Evolutionary conservation across 2,888 invertebrate genomes (phyloP).

Genomic region (Myopa testacea): DNA sequence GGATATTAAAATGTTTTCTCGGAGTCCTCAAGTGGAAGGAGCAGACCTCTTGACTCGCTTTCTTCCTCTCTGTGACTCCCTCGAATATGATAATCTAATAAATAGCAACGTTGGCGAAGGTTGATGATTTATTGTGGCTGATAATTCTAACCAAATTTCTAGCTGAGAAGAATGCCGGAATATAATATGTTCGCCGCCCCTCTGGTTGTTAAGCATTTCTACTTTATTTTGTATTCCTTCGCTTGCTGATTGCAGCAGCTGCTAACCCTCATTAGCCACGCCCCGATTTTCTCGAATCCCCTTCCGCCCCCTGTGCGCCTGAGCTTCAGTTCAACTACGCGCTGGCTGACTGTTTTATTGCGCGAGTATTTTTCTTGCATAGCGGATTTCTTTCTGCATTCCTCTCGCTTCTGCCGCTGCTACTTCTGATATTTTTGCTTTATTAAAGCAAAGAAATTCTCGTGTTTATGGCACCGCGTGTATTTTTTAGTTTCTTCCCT

Average conservation of each 20-base stretch:
- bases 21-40: no score
- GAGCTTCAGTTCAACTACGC: no score
- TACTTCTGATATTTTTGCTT: neutral
- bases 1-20: no score
- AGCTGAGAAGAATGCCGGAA: neutral
- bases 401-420: neutral
- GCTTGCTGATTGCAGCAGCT: neutral
- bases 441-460: conserved; percentile 5
- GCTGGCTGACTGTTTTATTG: no score
- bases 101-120: neutral
- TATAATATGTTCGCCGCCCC: no score
- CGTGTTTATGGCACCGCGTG: conserved; percentile 16
- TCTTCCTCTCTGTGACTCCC: no score
- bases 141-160: neutral
- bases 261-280: no score
- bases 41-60: no score
- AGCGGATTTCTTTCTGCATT: neutral
- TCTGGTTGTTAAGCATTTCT: neutral
- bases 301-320: neutral
- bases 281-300: no score
- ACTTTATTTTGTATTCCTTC: neutral
- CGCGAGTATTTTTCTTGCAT: no score
- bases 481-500: neutral
- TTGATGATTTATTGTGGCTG: conserved; percentile 10
- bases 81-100: neutral